Evolutionary conservation across 2,888 invertebrate genomes (phyloP).

Genomic region (Copidosoma aretas): DNA sequence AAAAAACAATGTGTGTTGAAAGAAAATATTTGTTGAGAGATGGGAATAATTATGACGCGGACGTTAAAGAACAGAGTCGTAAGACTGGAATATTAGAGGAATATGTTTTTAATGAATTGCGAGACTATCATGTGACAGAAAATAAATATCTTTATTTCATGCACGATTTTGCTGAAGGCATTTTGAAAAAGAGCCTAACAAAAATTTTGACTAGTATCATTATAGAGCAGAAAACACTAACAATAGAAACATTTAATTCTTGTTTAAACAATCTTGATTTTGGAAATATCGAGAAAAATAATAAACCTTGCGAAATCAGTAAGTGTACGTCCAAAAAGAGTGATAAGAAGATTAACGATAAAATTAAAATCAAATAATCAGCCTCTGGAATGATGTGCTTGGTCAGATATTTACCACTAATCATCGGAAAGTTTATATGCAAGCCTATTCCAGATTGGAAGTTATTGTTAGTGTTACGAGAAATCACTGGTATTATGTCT

Average conservation of each 20-base stretch:
- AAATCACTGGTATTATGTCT: neutral
- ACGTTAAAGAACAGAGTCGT: neutral
- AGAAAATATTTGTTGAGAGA: neutral
- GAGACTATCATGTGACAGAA: too few relatives aligned
- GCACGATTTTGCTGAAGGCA: neutral
- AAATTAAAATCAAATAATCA: neutral
- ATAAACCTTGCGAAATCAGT: neutral
- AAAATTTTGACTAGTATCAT: neutral
- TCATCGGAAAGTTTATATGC: neutral
- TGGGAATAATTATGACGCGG: neutral
- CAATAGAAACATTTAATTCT: neutral
- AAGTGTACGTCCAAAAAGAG: neutral
- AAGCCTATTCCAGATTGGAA: neutral
- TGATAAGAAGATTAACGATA: neutral
- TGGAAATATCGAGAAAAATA: neutral
- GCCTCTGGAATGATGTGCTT: neutral
- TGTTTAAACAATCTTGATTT: neutral
- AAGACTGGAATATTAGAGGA: too few relatives aligned
- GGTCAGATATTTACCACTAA: neutral
- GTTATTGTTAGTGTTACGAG: neutral
- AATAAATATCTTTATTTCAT: too few relatives aligned
- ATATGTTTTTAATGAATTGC: too few relatives aligned
- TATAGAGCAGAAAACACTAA: neutral
- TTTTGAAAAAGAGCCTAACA: neutral
- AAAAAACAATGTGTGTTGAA: neutral